phyloP scores from a whole-genome alignment of 2,113 vertebrate genomes.

The Nannospalax galili region DNA sequence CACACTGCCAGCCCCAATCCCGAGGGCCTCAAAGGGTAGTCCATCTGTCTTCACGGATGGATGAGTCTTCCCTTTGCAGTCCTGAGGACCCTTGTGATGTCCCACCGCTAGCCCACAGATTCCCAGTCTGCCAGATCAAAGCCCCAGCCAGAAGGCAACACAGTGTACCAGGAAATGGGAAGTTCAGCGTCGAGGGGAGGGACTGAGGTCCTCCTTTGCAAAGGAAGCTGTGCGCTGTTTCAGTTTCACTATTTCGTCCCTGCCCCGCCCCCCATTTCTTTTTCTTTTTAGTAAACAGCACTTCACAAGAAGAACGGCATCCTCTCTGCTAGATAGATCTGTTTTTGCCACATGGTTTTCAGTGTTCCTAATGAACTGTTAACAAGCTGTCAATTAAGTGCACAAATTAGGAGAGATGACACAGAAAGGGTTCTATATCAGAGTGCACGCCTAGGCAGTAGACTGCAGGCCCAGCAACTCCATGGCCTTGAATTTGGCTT shows the following conservation, averaged over 20 bases:
- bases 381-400: constrained; percentile 73
- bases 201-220: background rate
- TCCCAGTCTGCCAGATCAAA: constrained; percentile 5
- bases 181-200: background rate
- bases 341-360: constrained; percentile 63
- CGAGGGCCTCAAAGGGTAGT: background rate
- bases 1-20: background rate
- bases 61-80: background rate
- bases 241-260: constrained; percentile 49
- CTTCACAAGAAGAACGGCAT: constrained; percentile 40
- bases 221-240: background rate
- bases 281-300: background rate
- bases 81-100: background rate
- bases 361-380: constrained; percentile 78
- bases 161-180: fast-evolving
- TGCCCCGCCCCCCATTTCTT: background rate
- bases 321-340: constrained; percentile 48
- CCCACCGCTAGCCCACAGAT: background rate
- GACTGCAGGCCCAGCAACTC: background rate
- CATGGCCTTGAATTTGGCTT: background rate
- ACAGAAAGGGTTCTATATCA: constrained; percentile 1
- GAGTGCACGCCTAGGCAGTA: background rate
- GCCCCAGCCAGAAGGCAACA: background rate
- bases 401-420: constrained; percentile 68
- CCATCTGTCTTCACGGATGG: background rate